These are phyloP conservation scores for Sweltsa coloradensis DNA, from an alignment of 1,140 invertebrate genomes.

Conservation along the genomic window DNA sequence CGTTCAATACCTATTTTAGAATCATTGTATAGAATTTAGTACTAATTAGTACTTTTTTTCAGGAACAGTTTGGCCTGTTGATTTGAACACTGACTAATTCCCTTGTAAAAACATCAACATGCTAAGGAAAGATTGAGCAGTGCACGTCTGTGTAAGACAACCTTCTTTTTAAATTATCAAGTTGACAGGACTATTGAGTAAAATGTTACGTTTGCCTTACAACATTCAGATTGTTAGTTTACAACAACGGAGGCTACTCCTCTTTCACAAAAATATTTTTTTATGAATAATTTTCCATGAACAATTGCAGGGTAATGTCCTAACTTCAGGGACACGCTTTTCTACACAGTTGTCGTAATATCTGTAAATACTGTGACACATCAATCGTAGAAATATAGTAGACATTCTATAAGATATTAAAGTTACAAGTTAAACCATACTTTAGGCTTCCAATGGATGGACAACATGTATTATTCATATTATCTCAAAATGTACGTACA, in stretches of 20 bases:
- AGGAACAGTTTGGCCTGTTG: too few species aligned
- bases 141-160: neutral
- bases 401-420: too few species aligned
- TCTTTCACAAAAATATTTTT: slow-evolving; percentile 1
- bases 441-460: slow-evolving; percentile 9
- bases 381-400: slow-evolving; percentile 1
- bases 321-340: slow-evolving; percentile 9
- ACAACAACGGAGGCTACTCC: neutral
- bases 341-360: slow-evolving; percentile 2
- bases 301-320: slow-evolving; percentile 13
- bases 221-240: neutral
- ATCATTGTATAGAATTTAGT: too few species aligned
- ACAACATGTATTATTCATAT: slow-evolving; percentile 5
- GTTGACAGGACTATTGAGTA: neutral
- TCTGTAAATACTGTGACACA: slow-evolving; percentile 1
- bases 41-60: too few species aligned
- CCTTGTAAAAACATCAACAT: neutral
- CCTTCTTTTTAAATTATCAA: neutral
- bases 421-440: neutral
- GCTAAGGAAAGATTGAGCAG: neutral
- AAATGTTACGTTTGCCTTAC: neutral
- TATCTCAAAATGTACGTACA: too few species aligned
- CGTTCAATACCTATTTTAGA: too few species aligned
- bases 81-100: too few species aligned
- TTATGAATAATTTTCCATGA: slow-evolving; percentile 8